phyloP scores from a whole-genome alignment of 2,113 vertebrate genomes.

The Limanda limanda region DNA sequence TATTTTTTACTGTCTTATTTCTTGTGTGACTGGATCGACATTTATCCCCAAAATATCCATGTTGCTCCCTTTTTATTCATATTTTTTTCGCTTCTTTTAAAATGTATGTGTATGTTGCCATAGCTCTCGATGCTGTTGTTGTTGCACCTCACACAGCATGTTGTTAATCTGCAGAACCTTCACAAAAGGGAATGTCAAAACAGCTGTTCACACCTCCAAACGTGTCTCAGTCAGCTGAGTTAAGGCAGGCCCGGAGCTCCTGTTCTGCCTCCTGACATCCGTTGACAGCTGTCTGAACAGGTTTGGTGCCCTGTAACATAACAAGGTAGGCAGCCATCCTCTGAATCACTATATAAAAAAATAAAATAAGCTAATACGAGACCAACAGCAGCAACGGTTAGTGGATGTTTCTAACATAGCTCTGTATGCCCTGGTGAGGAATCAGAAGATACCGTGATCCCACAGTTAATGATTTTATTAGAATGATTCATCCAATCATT shows the following conservation, averaged over 20 bases:
- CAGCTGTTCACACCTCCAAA: conserved; percentile 69
- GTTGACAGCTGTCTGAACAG: conserved; percentile 75
- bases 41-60: background rate
- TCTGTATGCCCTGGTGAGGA: background rate
- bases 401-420: background rate
- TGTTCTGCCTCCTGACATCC: conserved; percentile 30
- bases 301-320: conserved; percentile 56
- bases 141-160: conserved; percentile 18
- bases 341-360: conserved; percentile 48
- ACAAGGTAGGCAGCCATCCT: conserved; percentile 44
- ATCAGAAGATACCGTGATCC: background rate
- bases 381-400: background rate
- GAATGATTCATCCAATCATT: too few relatives aligned
- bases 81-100: background rate
- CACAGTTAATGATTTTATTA: background rate
- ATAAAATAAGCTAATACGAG: conserved; percentile 13
- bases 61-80: background rate
- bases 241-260: conserved; percentile 56
- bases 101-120: background rate
- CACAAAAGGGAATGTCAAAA: conserved; percentile 63
- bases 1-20: too few relatives aligned
- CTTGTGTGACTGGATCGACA: too few relatives aligned
- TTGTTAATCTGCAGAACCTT: conserved; percentile 46
- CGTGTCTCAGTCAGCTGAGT: conserved; percentile 47
- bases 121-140: background rate